Base-by-base conservation (phyloP, 2,113 vertebrate species). In the Nycticorax nycticorax region DNA sequence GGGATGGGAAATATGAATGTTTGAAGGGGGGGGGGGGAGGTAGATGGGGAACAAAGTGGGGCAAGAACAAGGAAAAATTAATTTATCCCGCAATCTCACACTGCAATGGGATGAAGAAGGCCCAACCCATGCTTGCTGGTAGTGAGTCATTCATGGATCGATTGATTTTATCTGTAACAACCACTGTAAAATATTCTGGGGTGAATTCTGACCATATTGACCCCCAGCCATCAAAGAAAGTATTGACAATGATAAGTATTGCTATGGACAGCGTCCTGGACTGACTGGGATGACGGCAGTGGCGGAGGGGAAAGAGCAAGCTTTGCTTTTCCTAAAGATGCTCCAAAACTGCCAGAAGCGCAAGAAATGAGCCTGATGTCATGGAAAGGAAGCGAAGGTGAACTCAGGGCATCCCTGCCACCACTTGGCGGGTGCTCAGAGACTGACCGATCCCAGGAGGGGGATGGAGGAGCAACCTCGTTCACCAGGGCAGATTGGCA, bases 341-440 rank as follows among this genome's bases (percentile, higher is more conserved):
- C 15, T 59, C 82, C 90, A 30, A 74, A 93, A 22, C 32, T 80
- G 41, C 81, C 93, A 67, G 68, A 85, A 88, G 41, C 7, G n/a
- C 76, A 37, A 37, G 79, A 72, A 74, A 16, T 0, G 4, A 59
- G 22, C 59, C 53, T 1, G 0, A 41, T 14, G 35, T 27, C 3
- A 1, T 35, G 12, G 72, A 48, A 22, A 74, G 15, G 76, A 74
- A 63, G 9, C 0, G 0, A 62, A 77, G n/a, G 32, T 35, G 37
- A 67, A 47, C 15, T 78, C 63, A 23, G 24, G 20, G 41, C 22
- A 24, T 68, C 26, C 26, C 26, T 87, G n/a, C 41, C 57, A 83
- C 2, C 3, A 3, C 64, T 73, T 83, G 71, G 45, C 3, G 1
- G 7, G 12, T 35, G 32, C 37, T 80, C 63, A 11, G 1, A 28